These are phyloP conservation scores for Lasioglossum figueresi DNA, from an alignment of 2,888 invertebrate genomes.

Conservation along the genomic window DNA sequence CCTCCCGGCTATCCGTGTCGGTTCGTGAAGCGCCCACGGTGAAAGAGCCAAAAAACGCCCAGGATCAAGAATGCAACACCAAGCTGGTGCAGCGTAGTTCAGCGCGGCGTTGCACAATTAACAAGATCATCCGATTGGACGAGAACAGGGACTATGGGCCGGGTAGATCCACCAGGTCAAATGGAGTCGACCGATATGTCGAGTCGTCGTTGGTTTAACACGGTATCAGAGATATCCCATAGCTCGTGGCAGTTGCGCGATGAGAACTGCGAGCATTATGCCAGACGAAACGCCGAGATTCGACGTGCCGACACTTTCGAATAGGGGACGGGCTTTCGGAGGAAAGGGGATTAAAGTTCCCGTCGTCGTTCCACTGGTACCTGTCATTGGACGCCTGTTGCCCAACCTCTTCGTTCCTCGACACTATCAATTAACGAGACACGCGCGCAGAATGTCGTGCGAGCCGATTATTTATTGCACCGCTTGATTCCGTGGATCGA, in stretches of 20 bases:
- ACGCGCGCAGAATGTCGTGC: not conserved
- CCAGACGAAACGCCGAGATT: constrained; percentile 16
- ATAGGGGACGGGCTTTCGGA: not conserved
- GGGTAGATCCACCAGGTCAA: constrained; percentile 48
- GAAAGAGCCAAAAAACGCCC: constrained; percentile 53
- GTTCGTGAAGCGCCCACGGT: constrained; percentile 69
- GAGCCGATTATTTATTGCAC: not conserved
- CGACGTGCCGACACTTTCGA: constrained; percentile 9
- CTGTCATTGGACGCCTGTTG: constrained; percentile 34
- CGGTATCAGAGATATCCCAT: constrained; percentile 31
- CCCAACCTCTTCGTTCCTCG: constrained; percentile 19
- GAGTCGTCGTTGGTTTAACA: constrained; percentile 47
- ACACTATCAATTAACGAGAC: constrained; percentile 23
- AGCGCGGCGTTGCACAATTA: constrained; percentile 65
- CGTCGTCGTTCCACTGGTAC: constrained; percentile 12
- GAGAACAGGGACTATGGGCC: constrained; percentile 32
- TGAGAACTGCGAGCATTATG: constrained; percentile 13
- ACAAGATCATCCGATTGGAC: constrained; percentile 61
- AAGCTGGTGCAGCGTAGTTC: constrained; percentile 14
- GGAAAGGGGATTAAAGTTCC: constrained; percentile 27
- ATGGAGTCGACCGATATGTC: constrained; percentile 34
- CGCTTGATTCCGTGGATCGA: not conserved
- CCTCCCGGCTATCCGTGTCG: constrained; percentile 61
- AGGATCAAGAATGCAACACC: constrained; percentile 61
- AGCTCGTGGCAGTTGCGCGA: constrained; percentile 30